phyloP scores from a whole-genome alignment of 2,113 vertebrate species.

The Anhinga anhinga region DNA sequence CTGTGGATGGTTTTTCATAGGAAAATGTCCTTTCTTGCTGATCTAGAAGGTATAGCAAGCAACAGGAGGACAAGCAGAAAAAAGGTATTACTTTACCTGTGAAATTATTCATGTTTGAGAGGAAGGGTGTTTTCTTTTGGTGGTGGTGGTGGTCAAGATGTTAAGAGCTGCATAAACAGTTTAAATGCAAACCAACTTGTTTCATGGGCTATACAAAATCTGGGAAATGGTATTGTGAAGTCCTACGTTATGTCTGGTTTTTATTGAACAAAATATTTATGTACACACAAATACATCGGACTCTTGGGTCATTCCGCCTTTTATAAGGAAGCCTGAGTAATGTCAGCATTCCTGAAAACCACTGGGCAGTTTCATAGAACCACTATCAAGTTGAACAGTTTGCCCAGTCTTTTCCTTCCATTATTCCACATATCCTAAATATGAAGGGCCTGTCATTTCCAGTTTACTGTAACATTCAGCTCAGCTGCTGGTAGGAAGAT shows the following conservation, averaged over 20 bases:
- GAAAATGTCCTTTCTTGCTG: neutral
- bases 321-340: neutral
- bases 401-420: neutral
- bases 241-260: neutral
- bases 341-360: neutral
- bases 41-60: neutral
- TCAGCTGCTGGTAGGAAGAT: neutral
- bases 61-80: neutral
- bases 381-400: neutral
- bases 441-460: neutral
- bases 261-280: neutral
- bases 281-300: neutral
- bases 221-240: neutral
- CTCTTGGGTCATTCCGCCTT: neutral
- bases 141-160: neutral
- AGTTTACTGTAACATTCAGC: neutral
- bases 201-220: neutral
- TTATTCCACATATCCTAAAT: neutral
- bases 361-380: neutral
- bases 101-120: neutral
- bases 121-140: neutral
- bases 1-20: neutral
- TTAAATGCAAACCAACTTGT: neutral
- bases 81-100: neutral
- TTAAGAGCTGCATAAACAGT: neutral